Base-by-base conservation (phyloP, 1,140 invertebrate species). In the Xylocopa sonorina region DNA sequence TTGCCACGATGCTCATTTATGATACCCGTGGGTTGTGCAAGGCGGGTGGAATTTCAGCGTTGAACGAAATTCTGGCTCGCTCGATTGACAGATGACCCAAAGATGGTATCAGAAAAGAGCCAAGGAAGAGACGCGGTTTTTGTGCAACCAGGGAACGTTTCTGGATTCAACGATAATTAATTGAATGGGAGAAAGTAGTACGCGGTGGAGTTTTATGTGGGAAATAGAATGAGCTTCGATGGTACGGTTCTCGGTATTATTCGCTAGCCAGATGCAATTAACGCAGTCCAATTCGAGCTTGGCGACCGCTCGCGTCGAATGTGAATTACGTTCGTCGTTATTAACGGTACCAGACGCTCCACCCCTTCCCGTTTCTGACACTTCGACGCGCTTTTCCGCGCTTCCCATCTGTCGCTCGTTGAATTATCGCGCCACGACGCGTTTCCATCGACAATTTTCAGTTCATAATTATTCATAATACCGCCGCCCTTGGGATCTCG, bases 331-430 rank as follows among this genome's bases (percentile, higher is more conserved):
- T n/a, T 29, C 57, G 18, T 43, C 5, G 62, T 78, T 78, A 72
- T 72, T 78, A 78, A 78, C 76, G 76, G 67, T 78, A 72, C 53
- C 32, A 62, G 12, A 46, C 16, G 43, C 43, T 62, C 21, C 41
- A n/a, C n/a, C n/a, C n/a, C 16, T 12, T 60, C 51, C 34, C 46
- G 38, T 72, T 72, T n/a, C 6, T n/a, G 18, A 24, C 43, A 69
- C 55, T 12, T 29, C 50, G 9, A 68, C 53, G 43, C 24, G 18
- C n/a, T 69, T 50, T 76, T 34, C 38, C 58, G 6, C 24, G 48
- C n/a, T 24, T 12, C 1, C 12, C 57, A 60, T 60, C 41, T 48
- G 71, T 34, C 14, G 32, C 3, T 18, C 51, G 48, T 24, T 48
- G 60, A 72, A 72, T 72, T 57, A 16, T 29, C 41, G 21, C 57